Evolutionary conservation across 2,888 invertebrate genomes (phyloP), one percentile per base, ranked within the genome.

Genomic region (Leucophenga montana): DNA sequence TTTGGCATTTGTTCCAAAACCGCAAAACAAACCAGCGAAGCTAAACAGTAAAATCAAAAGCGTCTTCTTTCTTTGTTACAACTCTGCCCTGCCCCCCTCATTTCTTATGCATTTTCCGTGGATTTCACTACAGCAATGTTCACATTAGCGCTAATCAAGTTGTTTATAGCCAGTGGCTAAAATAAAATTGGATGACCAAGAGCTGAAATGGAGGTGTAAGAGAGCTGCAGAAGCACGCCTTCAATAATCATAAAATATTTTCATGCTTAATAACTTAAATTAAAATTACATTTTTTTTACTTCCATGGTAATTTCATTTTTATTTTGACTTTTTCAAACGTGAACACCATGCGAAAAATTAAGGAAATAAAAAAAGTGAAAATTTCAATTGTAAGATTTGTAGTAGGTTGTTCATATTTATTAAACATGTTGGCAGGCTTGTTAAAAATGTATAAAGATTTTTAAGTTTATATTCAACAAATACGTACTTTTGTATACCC

Each of bases 221-320:
- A 22, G 18, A 31, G 48, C 11, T 22, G 48, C 16, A 50, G 20
- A n/a, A 54, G 46, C 56, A 61, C 27, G 67, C 59, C 67, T 62
- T 54, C 18, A 54, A 64, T 76, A 73, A 81, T 84, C 80, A 81
- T 80, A 77, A 82, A 80, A 81, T 82, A 80, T 78, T 70, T 83
- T 82, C 76, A 77, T 80, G 80, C 72, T 70, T 72, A 73, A 54
- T 69, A 66, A 62, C 61, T 50, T 56, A 31, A 54, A 65, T 70
- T 75, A 16, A 66, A 66, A 72, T 68, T 71, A 68, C 50, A 74
- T 71, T 71, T 27, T 66, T 46, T 48, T 64, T 64, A n/a, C 22
- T 64, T 22, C 14, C 13, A 64, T 62, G 61, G 27, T 33, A 14
- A 22, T 65, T 46, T 57, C 48, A 33, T 66, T 33, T 69, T 31